Evolutionary conservation across 2,888 invertebrate genomes (phyloP).

Genomic region (Lochmaea crataegi): DNA sequence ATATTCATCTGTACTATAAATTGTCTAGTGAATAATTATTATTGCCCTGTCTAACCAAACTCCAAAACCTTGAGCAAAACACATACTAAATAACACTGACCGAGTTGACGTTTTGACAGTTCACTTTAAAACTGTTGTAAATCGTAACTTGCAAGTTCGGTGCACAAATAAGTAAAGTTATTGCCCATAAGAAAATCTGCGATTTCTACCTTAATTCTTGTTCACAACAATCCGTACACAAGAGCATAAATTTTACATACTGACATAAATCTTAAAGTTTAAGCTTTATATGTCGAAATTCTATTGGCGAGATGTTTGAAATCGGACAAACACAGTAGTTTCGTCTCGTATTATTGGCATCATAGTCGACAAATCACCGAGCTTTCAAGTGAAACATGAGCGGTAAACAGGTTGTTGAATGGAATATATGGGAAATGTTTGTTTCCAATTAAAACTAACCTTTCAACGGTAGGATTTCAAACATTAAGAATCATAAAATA

Average conservation of each 20-base stretch:
- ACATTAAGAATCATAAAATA: not conserved
- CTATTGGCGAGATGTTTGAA: conserved; percentile 30
- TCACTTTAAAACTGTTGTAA: not conserved
- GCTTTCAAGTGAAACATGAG: not conserved
- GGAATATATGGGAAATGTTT: not conserved
- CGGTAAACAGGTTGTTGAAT: conserved; percentile 5
- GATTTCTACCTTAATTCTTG: not conserved
- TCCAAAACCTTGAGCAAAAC: too few relatives aligned
- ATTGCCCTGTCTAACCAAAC: too few relatives aligned
- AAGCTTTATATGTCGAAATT: conserved; percentile 28
- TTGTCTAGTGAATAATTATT: too few relatives aligned
- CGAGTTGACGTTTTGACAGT: not conserved
- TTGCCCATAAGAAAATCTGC: not conserved
- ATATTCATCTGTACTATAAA: too few relatives aligned
- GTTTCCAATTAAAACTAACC: not conserved
- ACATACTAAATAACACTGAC: too few relatives aligned
- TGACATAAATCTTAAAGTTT: conserved; percentile 37
- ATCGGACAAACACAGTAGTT: conserved; percentile 34
- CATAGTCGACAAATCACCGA: conserved; percentile 25
- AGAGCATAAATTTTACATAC: conserved; percentile 31
- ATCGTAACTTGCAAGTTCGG: not conserved
- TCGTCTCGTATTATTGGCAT: conserved; percentile 25
- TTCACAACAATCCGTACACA: conserved; percentile 11
- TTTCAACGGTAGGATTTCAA: not conserved
- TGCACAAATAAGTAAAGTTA: not conserved